Evolutionary conservation across 2,888 invertebrate species (phyloP).

Genomic region (Tiliacea citrago): DNA sequence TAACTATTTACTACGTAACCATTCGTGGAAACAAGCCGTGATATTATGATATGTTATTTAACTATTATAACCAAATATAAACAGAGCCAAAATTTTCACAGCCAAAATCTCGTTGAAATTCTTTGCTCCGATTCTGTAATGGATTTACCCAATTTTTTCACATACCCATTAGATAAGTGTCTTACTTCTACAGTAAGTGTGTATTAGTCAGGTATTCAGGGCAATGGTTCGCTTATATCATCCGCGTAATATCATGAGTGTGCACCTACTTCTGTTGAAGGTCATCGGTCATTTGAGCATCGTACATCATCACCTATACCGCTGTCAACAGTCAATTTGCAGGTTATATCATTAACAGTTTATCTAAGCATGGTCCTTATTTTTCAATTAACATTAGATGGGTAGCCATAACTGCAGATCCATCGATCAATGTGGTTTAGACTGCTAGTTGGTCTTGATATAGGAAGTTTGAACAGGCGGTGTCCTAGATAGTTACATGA

Average conservation of each 20-base stretch:
- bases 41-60: no score
- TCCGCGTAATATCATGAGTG: slow-evolving; percentile 65
- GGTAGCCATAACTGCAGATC: slow-evolving; percentile 15
- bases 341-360: slow-evolving; percentile 67
- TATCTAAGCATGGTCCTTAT: slow-evolving; percentile 40
- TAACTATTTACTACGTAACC: not conserved
- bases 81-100: not conserved
- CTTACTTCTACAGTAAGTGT: slow-evolving; percentile 47
- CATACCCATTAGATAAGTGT: slow-evolving; percentile 52
- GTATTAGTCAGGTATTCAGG: slow-evolving; percentile 75
- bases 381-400: slow-evolving; percentile 51
- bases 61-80: not conserved
- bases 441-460: not conserved
- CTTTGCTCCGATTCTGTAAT: slow-evolving; percentile 4
- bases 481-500: slow-evolving; percentile 10
- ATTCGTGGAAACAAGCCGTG: no score
- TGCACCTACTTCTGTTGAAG: slow-evolving; percentile 60
- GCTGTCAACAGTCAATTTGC: slow-evolving; percentile 72
- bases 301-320: slow-evolving; percentile 64
- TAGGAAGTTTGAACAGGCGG: slow-evolving; percentile 23
- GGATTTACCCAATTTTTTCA: slow-evolving; percentile 33
- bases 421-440: slow-evolving; percentile 40
- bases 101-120: slow-evolving; percentile 13
- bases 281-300: slow-evolving; percentile 66
- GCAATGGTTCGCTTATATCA: slow-evolving; percentile 76